Conservation (phyloP, 2,113 vertebrate genomes). For the Paracanthobrama guichenoti region DNA sequence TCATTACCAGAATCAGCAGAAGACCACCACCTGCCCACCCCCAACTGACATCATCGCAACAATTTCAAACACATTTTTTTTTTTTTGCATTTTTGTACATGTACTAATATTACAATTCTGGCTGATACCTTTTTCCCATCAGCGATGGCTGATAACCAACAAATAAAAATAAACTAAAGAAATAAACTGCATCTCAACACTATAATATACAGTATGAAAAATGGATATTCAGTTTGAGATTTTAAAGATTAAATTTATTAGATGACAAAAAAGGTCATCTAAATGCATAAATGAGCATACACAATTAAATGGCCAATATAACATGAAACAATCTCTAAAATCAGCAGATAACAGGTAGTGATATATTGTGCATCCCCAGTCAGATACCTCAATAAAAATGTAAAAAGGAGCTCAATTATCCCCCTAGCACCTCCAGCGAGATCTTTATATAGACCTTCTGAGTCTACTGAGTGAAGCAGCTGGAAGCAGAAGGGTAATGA, state of each 20-base stretch:
- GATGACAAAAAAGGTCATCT: neutral
- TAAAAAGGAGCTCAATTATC: neutral
- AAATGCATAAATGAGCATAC: neutral
- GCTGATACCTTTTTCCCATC: too few relatives aligned
- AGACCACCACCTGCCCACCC: conserved; percentile 64
- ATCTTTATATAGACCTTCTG: conserved; percentile 3
- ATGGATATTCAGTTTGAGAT: neutral
- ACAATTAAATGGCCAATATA: neutral
- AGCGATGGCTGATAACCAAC: too few relatives aligned
- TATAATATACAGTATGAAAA: neutral
- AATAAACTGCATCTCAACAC: too few relatives aligned
- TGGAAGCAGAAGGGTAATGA: conserved; percentile 22
- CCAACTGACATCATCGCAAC: neutral
- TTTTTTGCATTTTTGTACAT: too few relatives aligned
- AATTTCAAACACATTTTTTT: too few relatives aligned
- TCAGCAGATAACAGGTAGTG: neutral
- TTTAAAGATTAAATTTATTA: neutral
- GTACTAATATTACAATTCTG: too few relatives aligned
- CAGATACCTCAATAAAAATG: neutral
- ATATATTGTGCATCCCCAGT: neutral
- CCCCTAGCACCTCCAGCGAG: neutral
- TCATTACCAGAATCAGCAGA: conserved; percentile 62
- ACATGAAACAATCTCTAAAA: neutral
- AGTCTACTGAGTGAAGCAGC: neutral
- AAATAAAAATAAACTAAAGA: too few relatives aligned